Evolutionary conservation across 1,140 invertebrate genomes (phyloP).

Genomic region (Anoplophora glabripennis): DNA sequence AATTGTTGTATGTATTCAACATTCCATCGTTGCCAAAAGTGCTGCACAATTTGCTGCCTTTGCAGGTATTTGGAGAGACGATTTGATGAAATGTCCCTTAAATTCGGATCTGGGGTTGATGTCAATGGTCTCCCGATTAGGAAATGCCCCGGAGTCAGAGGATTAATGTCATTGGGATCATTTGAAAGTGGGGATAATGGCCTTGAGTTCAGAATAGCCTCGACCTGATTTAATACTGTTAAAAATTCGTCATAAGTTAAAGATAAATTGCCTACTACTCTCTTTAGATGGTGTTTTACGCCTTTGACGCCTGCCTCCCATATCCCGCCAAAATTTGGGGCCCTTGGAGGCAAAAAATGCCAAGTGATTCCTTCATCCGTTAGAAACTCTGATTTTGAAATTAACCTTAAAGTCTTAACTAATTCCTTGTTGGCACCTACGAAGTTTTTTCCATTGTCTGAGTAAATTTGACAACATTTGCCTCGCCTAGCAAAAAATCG

Average conservation of each 20-base stretch:
- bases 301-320: conserved; percentile 38
- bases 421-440: no score
- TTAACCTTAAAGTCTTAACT: no score
- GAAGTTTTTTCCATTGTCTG: no score
- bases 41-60: conserved; percentile 8
- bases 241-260: conserved; percentile 39
- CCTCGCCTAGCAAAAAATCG: no score
- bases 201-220: conserved; percentile 40
- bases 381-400: neutral
- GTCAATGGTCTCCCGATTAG: conserved; percentile 40
- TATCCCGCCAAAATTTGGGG: conserved; percentile 38
- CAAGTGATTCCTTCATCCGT: conserved; percentile 26
- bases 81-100: neutral
- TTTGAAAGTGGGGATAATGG: conserved; percentile 31
- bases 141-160: conserved; percentile 49
- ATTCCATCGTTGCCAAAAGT: conserved; percentile 34
- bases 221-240: conserved; percentile 20
- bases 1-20: conserved; percentile 28
- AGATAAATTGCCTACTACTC: conserved; percentile 27
- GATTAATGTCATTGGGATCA: conserved; percentile 34
- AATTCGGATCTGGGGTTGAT: conserved; percentile 18
- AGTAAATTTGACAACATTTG: no score
- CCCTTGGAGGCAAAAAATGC: conserved; percentile 32
- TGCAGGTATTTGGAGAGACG: neutral
- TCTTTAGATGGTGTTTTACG: conserved; percentile 36